Percentiles rank a stretch among this genome's conserved stretches.
phyloP scores from a whole-genome alignment of 2,797 vertebrate genomes.

The Hydrocynus forskahlii region DNA sequence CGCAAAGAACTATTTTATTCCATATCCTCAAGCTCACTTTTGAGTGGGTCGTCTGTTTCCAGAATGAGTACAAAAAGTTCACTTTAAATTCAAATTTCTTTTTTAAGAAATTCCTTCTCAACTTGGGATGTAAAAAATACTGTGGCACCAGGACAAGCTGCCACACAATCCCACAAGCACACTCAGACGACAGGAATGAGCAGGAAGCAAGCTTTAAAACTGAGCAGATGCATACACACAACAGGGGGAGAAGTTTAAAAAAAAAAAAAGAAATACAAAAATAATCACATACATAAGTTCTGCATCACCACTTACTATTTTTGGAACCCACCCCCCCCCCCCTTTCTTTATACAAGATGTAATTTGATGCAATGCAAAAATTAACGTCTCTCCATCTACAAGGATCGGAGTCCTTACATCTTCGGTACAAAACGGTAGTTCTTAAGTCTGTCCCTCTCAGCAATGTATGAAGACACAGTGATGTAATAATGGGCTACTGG shows the following conservation, averaged over 20 bases:
- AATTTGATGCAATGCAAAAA: slow-evolving; percentile 55
- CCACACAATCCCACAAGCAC: slow-evolving; percentile 44
- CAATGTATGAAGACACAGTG: slow-evolving; percentile 64
- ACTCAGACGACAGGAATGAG: slow-evolving; percentile 49
- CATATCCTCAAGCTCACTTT: slow-evolving; percentile 32
- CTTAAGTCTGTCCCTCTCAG: slow-evolving; percentile 47
- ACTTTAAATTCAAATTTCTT: slow-evolving; percentile 43
- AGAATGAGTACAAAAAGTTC: slow-evolving; percentile 58
- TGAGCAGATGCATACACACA: slow-evolving; percentile 53
- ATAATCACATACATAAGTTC: slow-evolving; percentile 63
- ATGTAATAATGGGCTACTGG: slow-evolving; percentile 59
- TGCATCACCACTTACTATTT: slow-evolving; percentile 63
- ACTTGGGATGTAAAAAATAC: slow-evolving; percentile 48
- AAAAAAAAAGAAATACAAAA: slow-evolving; percentile 57
- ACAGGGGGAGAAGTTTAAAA: slow-evolving; percentile 6
- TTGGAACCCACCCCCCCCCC: slow-evolving; percentile 33
- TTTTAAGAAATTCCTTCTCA: slow-evolving; percentile 38
- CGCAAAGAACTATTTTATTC: slow-evolving; percentile 23
- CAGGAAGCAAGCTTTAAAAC: slow-evolving; percentile 57
- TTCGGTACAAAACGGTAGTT: slow-evolving; percentile 48
- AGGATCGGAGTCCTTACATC: slow-evolving; percentile 59
- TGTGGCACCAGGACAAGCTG: slow-evolving; percentile 27
- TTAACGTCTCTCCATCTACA: slow-evolving; percentile 53
- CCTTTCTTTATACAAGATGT: slow-evolving; percentile 62
- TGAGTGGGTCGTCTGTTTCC: slow-evolving; percentile 27